A percentile compares a stretch with the other conserved stretches of the same genome.
Evolutionary conservation across 2,888 invertebrate species (phyloP).

Genomic region (Alcis repandata): DNA sequence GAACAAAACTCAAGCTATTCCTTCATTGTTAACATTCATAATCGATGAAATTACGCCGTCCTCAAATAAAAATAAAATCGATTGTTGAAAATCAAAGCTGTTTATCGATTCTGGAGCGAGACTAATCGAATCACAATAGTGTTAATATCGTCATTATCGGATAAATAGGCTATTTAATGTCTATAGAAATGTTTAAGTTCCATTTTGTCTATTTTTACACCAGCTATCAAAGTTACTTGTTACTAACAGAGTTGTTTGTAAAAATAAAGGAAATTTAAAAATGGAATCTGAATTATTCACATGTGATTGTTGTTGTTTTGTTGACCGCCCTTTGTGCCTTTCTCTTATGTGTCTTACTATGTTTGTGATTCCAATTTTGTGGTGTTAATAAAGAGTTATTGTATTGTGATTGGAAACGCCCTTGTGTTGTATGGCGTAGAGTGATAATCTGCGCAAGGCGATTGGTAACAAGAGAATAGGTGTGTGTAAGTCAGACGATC

Average conservation of each 20-base stretch:
- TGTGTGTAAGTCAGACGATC: too few species aligned
- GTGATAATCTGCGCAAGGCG: too few species aligned
- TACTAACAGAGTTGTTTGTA: background rate
- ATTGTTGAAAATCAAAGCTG: conserved; percentile 67
- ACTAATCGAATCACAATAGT: conserved; percentile 66
- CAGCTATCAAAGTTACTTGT: background rate
- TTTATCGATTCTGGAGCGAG: conserved; percentile 66
- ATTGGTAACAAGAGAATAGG: too few species aligned
- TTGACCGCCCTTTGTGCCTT: too few species aligned
- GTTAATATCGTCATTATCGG: conserved; percentile 52
- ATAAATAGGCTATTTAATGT: conserved; percentile 49
- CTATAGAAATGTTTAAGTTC: conserved; percentile 2
- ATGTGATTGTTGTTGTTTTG: too few species aligned
- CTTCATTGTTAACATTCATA: conserved; percentile 46
- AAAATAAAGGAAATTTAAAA: background rate
- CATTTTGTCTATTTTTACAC: background rate
- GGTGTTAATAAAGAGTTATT: too few species aligned
- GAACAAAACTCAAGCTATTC: conserved; percentile 40
- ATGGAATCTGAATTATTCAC: background rate
- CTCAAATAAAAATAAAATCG: conserved; percentile 57
- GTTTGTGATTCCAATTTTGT: too few species aligned
- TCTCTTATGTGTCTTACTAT: too few species aligned
- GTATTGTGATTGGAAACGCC: too few species aligned
- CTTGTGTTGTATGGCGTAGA: too few species aligned
- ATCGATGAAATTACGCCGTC: conserved; percentile 30